A percentile compares a stretch with the other conserved stretches of the same genome.
phyloP scores from a whole-genome alignment of 1,140 invertebrate species.

The Heliconius himera region DNA sequence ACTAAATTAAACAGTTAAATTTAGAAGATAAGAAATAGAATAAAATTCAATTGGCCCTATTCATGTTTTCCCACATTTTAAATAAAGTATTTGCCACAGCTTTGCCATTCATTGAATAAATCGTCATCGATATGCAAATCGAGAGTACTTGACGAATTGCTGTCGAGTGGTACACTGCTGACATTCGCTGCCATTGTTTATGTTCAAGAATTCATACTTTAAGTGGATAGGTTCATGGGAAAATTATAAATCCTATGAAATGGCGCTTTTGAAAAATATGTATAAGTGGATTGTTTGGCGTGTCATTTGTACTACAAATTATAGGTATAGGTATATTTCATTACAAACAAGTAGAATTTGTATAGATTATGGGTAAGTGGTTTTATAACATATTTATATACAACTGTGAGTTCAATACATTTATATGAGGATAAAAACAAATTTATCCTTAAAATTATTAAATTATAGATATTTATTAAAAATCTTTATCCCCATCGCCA shows the following conservation, averaged over 20 bases:
- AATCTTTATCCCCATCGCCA: constrained; percentile 33
- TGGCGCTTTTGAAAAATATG: not conserved
- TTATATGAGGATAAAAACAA: no score
- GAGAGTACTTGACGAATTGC: constrained; percentile 60
- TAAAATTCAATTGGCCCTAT: not conserved
- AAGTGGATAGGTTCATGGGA: constrained; percentile 37
- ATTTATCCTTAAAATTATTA: no score
- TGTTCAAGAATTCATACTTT: constrained; percentile 40
- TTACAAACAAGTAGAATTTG: not conserved
- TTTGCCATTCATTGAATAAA: constrained; percentile 22
- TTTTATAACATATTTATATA: no score
- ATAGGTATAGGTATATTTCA: not conserved
- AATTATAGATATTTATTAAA: constrained; percentile 11
- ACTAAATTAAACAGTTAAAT: not conserved
- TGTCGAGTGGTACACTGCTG: constrained; percentile 56
- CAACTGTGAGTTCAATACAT: no score
- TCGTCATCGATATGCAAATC: constrained; percentile 76
- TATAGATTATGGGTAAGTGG: not conserved
- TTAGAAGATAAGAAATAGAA: not conserved
- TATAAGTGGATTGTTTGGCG: not conserved
- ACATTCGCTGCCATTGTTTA: constrained; percentile 74
- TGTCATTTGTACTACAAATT: not conserved
- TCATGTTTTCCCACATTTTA: not conserved
- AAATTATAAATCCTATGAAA: constrained; percentile 11
- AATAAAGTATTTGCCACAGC: not conserved